Base-by-base conservation (phyloP, 2,113 vertebrate genomes). In the Epinephelus cyanopodus region DNA sequence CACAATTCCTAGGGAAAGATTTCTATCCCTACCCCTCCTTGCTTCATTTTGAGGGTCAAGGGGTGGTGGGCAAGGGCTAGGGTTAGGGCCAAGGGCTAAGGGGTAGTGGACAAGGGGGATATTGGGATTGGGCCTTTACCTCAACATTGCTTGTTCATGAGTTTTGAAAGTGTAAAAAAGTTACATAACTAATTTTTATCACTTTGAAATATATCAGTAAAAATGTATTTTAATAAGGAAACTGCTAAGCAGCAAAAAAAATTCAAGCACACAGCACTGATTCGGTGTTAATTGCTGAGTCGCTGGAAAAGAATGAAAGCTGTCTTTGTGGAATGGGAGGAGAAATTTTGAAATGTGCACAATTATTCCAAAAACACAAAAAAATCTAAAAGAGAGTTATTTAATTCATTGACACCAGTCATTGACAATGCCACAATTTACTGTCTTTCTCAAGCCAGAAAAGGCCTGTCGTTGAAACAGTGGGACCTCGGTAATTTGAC, bases 401-500 rank as follows among this genome's bases (percentile, higher is more conserved):
- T 45, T 23, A 54, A 71, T 63, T 48, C 18, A 23, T 1, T 62
- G 42, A 25, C 57, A 74, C 14, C 4, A 62, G 29, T 42, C 52
- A 57, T 13, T 80, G 81, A 77, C 54, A 58, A 19, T 4, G 42
- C 23, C 21, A 82, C 56, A 85, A 67, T 83, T 39, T 14, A 1
- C 63, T 45, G 25, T 73, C 15, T 21, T 48, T 64, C 61, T 54
- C 27, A 3, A 11, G 58, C 3, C 48, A 65, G 52, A 81, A n/a
- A 57, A 72, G 5, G n/a, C 48, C 52, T 37, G 4, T 52, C 47
- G 39, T 76, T 60, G 37, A 85, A 70, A 86, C 70, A 88, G 81
- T 33, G 37, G 75, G 74, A 62, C 62, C 63, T 66, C 33, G 3
- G 29, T 63, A 77, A 89, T 90, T 90, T 90, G 69, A 91, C 89